These are phyloP conservation scores for Andrena chrysosceles DNA, from an alignment of 2,888 invertebrate genomes.

Conservation along the genomic window DNA sequence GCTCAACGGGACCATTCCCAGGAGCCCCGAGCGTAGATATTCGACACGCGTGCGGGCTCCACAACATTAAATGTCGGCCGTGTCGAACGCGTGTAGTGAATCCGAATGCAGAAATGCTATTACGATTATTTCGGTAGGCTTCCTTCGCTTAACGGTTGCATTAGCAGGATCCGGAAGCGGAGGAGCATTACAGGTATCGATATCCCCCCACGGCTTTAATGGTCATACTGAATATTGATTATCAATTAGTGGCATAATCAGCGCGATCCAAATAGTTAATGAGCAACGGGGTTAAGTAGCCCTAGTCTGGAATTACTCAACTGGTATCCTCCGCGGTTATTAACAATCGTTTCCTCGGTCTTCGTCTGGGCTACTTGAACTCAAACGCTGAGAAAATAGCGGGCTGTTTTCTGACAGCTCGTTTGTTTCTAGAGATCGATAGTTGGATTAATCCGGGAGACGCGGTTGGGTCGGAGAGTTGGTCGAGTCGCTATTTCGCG, in stretches of 20 bases:
- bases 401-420: neutral
- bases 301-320: conserved; percentile 7
- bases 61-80: conserved; percentile 54
- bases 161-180: conserved; percentile 49
- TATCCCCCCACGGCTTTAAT: conserved; percentile 64
- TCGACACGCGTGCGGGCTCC: conserved; percentile 45
- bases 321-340: neutral
- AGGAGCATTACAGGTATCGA: conserved; percentile 54
- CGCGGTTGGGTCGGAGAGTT: too few relatives aligned
- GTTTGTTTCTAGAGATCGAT: conserved; percentile 20
- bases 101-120: conserved; percentile 52
- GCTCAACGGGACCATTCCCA: neutral
- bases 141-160: conserved; percentile 58
- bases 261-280: conserved; percentile 72
- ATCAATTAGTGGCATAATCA: conserved; percentile 75
- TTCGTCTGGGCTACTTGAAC: neutral
- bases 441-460: too few relatives aligned
- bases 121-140: conserved; percentile 59
- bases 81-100: conserved; percentile 61
- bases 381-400: neutral
- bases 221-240: conserved; percentile 74
- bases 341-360: conserved; percentile 28
- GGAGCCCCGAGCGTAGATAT: conserved; percentile 9
- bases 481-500: too few relatives aligned
- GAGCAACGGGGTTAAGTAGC: conserved; percentile 48